phyloP scores from a whole-genome alignment of 2,888 invertebrate species.

The Linnaemya vulpina region DNA sequence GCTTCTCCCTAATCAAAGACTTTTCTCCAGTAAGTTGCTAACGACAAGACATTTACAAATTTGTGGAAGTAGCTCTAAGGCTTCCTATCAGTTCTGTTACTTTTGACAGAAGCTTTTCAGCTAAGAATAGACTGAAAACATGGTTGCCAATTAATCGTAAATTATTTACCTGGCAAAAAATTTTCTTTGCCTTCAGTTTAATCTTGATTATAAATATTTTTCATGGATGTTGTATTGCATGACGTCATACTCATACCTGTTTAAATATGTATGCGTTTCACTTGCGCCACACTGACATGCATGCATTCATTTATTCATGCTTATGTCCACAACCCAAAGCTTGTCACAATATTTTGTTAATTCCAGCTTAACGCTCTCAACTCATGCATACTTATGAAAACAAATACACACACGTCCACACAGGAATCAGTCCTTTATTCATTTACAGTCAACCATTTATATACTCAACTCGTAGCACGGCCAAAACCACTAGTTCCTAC shows the following conservation, averaged over 20 bases:
- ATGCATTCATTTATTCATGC: constrained; percentile 53
- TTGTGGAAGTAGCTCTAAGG: no score
- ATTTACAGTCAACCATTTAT: constrained; percentile 36
- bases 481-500: constrained; percentile 14
- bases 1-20: no score
- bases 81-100: no score
- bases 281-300: background rate
- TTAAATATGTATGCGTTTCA: background rate
- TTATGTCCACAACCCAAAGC: constrained; percentile 67
- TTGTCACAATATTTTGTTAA: constrained; percentile 75
- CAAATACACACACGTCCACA: constrained; percentile 30
- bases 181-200: background rate
- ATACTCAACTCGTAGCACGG: constrained; percentile 4
- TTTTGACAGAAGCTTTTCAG: no score
- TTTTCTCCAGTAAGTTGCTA: no score
- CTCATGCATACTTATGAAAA: constrained; percentile 57
- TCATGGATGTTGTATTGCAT: background rate
- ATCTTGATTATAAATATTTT: background rate
- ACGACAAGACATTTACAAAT: no score
- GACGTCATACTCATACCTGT: background rate
- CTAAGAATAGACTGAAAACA: no score
- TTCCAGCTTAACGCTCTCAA: constrained; percentile 73
- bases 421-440: constrained; percentile 5
- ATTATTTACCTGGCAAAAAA: background rate
- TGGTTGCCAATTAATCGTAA: no score